Evolutionary conservation across 2,888 invertebrate species (phyloP), one percentile per base, ranked within the genome.

Genomic region (Drosophila formosana): DNA sequence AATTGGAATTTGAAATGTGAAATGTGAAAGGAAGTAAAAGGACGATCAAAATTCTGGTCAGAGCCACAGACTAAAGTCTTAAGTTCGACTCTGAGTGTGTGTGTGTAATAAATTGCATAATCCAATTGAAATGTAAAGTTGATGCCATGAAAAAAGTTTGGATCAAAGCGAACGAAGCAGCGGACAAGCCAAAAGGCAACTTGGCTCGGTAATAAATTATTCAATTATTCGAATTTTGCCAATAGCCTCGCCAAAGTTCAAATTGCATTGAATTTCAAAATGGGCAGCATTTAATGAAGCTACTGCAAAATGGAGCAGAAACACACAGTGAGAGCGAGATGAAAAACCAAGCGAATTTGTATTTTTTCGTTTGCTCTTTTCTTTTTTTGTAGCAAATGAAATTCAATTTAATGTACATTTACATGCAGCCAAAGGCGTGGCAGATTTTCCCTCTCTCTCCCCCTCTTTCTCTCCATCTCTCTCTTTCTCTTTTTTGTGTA

Each of bases 231-330:
- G 63, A 67, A 79, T 68, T 75, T 81, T 66, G 67, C 66, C 73
- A 78, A 72, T 73, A 58, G 61, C 55, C 53, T 28, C 55, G 45
- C 41, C 28, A 74, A 80, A 76, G 77, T 79, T 82, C 82, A 81
- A 85, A 89, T 78, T 83, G 75, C 84, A 88, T 86, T 88, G 88
- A 90, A 89, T 90, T 80, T 85, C 73, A 83, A 89, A 90, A 84
- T 81, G 87, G 81, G 68, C 78, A 74, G 74, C 73, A 69, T 73
- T 83, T 83, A 85, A 83, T 87, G 85, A 83, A 87, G 74, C 80
- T 60, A 58, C 75, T 64, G 72, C 76, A 78, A 83, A 83, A 79
- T 78, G 82, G 65, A 75, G 72, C 79, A 73, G 70, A 86, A 79
- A 50, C 50, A 55, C 32, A 58, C n/a, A 58, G 46, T 64, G 46